Percentiles rank a stretch among this genome's conserved stretches.
phyloP scores from a whole-genome alignment of 2,888 invertebrate genomes.

The Agrotis ipsilon region DNA sequence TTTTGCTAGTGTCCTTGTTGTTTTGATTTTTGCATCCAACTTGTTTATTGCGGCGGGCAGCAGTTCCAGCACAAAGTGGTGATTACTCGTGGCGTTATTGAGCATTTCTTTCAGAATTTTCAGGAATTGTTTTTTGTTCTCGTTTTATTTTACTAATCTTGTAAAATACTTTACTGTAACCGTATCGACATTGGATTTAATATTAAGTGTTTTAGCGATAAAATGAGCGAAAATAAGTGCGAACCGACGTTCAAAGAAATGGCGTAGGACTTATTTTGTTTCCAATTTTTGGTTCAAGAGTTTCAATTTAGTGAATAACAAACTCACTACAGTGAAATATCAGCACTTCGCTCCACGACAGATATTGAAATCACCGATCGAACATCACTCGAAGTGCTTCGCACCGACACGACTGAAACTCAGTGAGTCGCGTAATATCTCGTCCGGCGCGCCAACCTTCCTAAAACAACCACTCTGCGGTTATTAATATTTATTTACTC shows the following conservation, averaged over 20 bases:
- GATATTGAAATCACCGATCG: slow-evolving; percentile 71
- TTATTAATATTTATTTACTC: slow-evolving; percentile 77
- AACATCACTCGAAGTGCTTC: slow-evolving; percentile 66
- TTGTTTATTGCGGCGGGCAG: slow-evolving; percentile 74
- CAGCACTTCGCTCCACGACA: slow-evolving; percentile 58
- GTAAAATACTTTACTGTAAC: slow-evolving; percentile 9
- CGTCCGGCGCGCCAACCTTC: slow-evolving; percentile 73
- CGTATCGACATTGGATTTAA: slow-evolving; percentile 16
- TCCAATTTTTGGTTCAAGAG: neutral
- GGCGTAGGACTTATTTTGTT: neutral
- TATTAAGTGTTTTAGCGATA: slow-evolving; percentile 11
- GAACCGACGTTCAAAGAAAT: slow-evolving; percentile 7
- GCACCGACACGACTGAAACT: slow-evolving; percentile 71
- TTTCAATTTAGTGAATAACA: slow-evolving; percentile 18
- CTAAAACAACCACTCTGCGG: slow-evolving; percentile 76
- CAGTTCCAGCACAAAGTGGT: slow-evolving; percentile 70
- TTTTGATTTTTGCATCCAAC: slow-evolving; percentile 75
- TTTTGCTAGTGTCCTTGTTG: slow-evolving; percentile 80
- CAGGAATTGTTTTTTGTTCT: slow-evolving; percentile 28
- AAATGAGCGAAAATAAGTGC: neutral
- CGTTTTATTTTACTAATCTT: slow-evolving; percentile 23
- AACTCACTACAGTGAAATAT: slow-evolving; percentile 27
- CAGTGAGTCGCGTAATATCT: slow-evolving; percentile 77
- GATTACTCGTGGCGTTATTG: slow-evolving; percentile 56
- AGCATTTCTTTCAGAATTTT: slow-evolving; percentile 54